Percentiles rank a stretch among this genome's conserved stretches.
phyloP scores from a whole-genome alignment of 1,140 invertebrate species.

The Lycorma delicatula region DNA sequence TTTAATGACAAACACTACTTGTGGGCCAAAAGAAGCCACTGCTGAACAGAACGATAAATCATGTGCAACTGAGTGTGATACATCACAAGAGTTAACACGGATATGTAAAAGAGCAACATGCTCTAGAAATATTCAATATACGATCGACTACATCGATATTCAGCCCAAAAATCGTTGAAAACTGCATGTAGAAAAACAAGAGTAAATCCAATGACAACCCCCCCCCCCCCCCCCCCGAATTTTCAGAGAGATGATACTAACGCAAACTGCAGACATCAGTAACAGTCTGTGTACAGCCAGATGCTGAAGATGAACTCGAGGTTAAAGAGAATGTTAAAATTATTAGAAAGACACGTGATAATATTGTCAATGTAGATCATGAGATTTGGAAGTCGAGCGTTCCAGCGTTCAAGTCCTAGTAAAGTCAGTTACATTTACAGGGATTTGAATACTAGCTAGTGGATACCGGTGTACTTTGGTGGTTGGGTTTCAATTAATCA shows the following conservation, averaged over 20 bases:
- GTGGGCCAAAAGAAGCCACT: not conserved
- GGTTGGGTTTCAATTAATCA: too few relatives aligned
- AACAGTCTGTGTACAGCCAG: slow-evolving; percentile 20
- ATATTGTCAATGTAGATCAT: slow-evolving; percentile 33
- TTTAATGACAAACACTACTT: not conserved
- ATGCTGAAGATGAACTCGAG: slow-evolving; percentile 36
- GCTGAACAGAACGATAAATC: not conserved
- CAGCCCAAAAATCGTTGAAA: not conserved
- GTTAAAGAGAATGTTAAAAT: slow-evolving; percentile 33
- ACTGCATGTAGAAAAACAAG: not conserved
- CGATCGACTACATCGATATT: not conserved
- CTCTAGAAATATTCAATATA: not conserved
- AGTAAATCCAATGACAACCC: not conserved
- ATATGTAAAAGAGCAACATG: not conserved
- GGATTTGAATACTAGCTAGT: too few relatives aligned
- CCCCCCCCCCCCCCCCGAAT: not conserved
- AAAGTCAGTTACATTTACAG: too few relatives aligned
- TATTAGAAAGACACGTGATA: slow-evolving; percentile 32
- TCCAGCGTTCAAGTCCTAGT: too few relatives aligned
- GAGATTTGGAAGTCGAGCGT: too few relatives aligned
- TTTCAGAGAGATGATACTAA: not conserved
- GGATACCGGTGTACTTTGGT: too few relatives aligned
- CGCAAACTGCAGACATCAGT: not conserved
- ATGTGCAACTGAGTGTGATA: not conserved
- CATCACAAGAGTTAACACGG: not conserved